phyloP scores from a whole-genome alignment of 64 coral and sea anemone genomes.

The Catalaphyllia jardinei region DNA sequence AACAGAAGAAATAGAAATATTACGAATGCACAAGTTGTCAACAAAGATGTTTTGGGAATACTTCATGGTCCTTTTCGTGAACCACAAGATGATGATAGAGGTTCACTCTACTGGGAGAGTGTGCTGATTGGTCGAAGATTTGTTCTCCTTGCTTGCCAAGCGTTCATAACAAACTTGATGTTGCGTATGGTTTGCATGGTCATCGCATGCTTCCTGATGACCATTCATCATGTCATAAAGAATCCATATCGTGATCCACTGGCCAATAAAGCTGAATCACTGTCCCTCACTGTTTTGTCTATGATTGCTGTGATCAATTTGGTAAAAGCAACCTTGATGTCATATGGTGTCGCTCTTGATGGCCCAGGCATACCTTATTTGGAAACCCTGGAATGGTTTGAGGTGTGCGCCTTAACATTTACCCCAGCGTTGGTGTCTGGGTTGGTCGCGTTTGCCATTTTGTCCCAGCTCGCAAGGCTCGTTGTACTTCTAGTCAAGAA shows the following conservation, averaged over 20 bases:
- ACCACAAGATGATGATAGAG: constrained; percentile 22
- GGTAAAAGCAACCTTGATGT: constrained; percentile 4
- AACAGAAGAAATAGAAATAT: background rate
- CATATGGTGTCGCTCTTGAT: background rate
- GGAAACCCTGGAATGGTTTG: background rate
- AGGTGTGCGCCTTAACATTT: constrained; percentile 5
- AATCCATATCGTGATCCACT: constrained; percentile 9
- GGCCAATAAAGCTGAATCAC: constrained; percentile 7
- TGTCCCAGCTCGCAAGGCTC: background rate
- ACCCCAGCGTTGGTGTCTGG: background rate
- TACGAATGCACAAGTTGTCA: background rate
- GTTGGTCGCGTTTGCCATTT: background rate
- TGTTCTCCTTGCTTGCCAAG: constrained; percentile 25
- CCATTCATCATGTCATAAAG: background rate
- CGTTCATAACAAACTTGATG: constrained; percentile 65
- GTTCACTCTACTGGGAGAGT: constrained; percentile 82
- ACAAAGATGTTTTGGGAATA: constrained; percentile 50
- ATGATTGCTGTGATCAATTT: constrained; percentile 33
- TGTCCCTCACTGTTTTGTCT: background rate
- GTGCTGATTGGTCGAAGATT: constrained; percentile 77
- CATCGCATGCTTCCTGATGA: background rate
- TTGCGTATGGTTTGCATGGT: constrained; percentile 50
- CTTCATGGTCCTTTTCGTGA: constrained; percentile 62
- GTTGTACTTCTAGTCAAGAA: background rate
- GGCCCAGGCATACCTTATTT: constrained; percentile 1